phyloP scores from a whole-genome alignment of 1,140 invertebrate species.

The Drosophila nasuta region DNA sequence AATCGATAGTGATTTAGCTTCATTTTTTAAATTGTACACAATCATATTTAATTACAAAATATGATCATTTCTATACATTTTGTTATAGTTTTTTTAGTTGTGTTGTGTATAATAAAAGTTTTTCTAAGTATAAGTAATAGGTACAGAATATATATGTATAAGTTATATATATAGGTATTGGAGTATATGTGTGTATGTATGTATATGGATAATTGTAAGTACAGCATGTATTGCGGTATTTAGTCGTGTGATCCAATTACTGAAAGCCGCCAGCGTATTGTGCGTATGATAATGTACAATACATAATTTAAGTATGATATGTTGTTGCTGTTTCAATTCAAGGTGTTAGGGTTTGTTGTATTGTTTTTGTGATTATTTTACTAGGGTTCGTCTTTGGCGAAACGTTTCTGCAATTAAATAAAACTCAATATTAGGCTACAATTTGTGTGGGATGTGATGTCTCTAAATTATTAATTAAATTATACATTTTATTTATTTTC shows the following conservation, averaged over 20 bases:
- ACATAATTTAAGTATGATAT: constrained; percentile 20
- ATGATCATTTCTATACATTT: neutral
- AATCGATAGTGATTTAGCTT: neutral
- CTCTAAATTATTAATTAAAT: neutral
- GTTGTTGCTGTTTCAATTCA: constrained; percentile 23
- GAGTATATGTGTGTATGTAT: constrained; percentile 21
- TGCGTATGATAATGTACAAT: constrained; percentile 51
- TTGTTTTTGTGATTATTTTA: constrained; percentile 48
- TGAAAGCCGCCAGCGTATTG: constrained; percentile 45
- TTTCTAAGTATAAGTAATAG: neutral
- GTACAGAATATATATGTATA: no score
- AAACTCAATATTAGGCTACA: constrained; percentile 49
- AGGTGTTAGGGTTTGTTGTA: constrained; percentile 50
- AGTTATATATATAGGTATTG: constrained; percentile 5
- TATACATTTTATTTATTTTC: neutral
- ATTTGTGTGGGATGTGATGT: constrained; percentile 17
- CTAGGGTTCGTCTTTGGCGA: constrained; percentile 63
- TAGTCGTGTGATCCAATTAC: constrained; percentile 52
- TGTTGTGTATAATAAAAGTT: constrained; percentile 13
- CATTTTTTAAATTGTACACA: neutral
- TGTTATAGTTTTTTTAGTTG: constrained; percentile 17
- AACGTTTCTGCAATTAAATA: constrained; percentile 71
- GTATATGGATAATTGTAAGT: constrained; percentile 24
- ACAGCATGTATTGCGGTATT: constrained; percentile 41
- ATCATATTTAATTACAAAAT: neutral